These are phyloP conservation scores for Gasterosteus aculeatus DNA, from an alignment of 2,113 vertebrate genomes.

Conservation along the genomic window DNA sequence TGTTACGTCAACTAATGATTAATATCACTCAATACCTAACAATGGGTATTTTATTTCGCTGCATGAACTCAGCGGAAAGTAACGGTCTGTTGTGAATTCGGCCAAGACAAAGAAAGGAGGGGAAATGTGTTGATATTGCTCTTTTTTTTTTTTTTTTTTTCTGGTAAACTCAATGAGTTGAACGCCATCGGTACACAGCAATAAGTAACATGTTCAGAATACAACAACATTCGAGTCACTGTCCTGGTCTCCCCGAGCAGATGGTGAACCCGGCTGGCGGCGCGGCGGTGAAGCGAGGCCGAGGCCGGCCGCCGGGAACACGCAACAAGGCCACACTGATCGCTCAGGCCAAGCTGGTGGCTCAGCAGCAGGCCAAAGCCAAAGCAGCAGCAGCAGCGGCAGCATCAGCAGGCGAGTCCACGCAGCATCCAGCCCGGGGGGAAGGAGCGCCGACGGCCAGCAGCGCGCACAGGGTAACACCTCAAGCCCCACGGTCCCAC, in stretches of 20 bases:
- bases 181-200: background rate
- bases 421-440: slow-evolving; percentile 3
- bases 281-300: slow-evolving; percentile 71
- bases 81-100: background rate
- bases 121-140: background rate
- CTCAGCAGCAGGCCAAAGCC: slow-evolving; percentile 59
- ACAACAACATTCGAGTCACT: background rate
- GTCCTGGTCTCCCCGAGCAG: slow-evolving; percentile 33
- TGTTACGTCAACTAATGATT: background rate
- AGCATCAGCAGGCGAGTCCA: background rate
- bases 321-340: slow-evolving; percentile 75
- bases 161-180: background rate
- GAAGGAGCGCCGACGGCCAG: background rate
- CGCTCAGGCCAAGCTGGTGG: slow-evolving; percentile 69
- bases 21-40: background rate
- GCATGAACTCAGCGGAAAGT: too few relatives aligned
- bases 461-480: slow-evolving; percentile 54
- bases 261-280: slow-evolving; percentile 28
- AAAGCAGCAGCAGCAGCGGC: slow-evolving; percentile 17
- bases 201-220: background rate
- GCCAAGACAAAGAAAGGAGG: background rate
- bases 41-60: background rate
- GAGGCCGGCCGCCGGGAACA: slow-evolving; percentile 78
- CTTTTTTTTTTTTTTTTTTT: background rate
- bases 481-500: background rate